Conservation (phyloP, 2,113 vertebrate species). For the Rhea pennata region DNA sequence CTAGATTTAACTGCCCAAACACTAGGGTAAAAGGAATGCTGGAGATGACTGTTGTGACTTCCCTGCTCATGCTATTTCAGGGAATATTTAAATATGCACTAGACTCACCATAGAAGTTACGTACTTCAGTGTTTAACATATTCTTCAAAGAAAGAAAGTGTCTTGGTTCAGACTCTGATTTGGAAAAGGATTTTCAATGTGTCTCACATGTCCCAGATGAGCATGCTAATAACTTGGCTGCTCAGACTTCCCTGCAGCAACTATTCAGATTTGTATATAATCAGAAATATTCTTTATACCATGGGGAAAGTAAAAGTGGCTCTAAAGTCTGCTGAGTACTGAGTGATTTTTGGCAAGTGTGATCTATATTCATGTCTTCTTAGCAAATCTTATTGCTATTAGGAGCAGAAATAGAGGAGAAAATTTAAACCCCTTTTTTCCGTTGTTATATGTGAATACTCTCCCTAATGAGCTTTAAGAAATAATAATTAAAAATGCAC, state of each 20-base stretch:
- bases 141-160: not conserved
- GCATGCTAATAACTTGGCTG: conserved; percentile 26
- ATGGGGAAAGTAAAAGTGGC: not conserved
- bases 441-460: not conserved
- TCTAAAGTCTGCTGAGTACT: not conserved
- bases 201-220: conserved; percentile 6
- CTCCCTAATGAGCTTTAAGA: not conserved
- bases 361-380: not conserved
- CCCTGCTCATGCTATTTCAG: accelerated
- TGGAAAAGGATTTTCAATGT: conserved; percentile 25
- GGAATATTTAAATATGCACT: not conserved
- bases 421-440: not conserved
- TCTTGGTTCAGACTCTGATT: not conserved
- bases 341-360: not conserved
- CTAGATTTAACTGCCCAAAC: not conserved
- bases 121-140: not conserved
- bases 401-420: not conserved
- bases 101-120: not conserved
- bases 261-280: not conserved
- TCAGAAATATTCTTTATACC: conserved; percentile 21
- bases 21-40: not conserved
- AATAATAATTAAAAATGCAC: not conserved
- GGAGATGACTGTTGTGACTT: not conserved
- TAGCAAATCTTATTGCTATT: not conserved
- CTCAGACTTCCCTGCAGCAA: conserved; percentile 38